Conservation (phyloP, 2,888 invertebrate genomes). For the Cephonodes hylas region DNA sequence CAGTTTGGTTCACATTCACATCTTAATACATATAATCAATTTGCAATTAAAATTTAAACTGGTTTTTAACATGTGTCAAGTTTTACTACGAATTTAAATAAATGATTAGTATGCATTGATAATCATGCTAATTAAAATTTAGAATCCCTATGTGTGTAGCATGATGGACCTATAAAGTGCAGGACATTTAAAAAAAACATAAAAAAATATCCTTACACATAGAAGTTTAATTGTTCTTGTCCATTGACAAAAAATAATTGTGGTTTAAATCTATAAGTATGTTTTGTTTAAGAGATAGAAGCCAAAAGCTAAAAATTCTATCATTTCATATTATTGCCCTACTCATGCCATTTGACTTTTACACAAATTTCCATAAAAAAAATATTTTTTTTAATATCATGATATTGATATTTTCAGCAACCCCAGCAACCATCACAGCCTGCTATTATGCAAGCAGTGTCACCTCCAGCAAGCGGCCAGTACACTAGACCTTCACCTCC, state of each 20-base stretch:
- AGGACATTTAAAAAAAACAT: neutral
- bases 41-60: neutral
- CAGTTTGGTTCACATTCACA: neutral
- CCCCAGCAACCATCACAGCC: slow-evolving; percentile 83
- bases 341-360: too few species aligned
- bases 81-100: neutral
- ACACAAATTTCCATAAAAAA: neutral
- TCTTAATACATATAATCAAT: neutral
- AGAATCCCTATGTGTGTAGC: too few species aligned
- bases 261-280: too few species aligned
- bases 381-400: neutral
- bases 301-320: too few species aligned
- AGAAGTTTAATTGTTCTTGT: too few species aligned
- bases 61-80: neutral
- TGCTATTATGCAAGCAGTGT: slow-evolving; percentile 91
- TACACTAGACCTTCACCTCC: slow-evolving; percentile 85
- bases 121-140: neutral
- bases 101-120: neutral
- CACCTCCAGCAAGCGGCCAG: slow-evolving; percentile 76
- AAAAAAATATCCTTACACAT: neutral
- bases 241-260: too few species aligned
- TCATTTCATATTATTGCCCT: too few species aligned
- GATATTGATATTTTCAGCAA: slow-evolving; percentile 25
- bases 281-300: too few species aligned
- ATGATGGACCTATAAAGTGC: too few species aligned